A percentile compares a stretch with the other conserved stretches of the same genome.
Evolutionary conservation across 2,888 invertebrate genomes (phyloP).

Genomic region (Periphyllus acericola): DNA sequence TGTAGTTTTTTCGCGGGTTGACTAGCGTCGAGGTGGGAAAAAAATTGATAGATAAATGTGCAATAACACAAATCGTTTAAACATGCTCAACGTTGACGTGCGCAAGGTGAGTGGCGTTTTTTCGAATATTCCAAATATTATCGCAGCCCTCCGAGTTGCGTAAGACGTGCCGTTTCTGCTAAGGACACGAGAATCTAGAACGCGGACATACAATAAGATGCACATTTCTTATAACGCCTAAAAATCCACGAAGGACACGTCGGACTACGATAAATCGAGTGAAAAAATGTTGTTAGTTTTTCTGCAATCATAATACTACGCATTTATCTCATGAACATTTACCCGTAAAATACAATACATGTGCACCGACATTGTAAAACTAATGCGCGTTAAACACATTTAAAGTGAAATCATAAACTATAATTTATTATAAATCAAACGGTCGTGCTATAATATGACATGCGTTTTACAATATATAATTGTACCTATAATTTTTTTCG

Average conservation of each 20-base stretch:
- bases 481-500: too few relatives aligned
- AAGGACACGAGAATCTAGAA: neutral
- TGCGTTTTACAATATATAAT: neutral
- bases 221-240: neutral
- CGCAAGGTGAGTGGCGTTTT: neutral
- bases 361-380: neutral
- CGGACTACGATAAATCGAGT: neutral
- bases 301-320: neutral
- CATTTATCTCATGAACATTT: too few relatives aligned
- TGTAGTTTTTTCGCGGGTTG: neutral
- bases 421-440: neutral
- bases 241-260: neutral
- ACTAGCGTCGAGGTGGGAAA: neutral
- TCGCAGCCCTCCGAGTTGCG: neutral
- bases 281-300: neutral
- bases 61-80: neutral
- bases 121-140: neutral
- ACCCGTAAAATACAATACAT: neutral
- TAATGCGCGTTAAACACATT: too few relatives aligned
- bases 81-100: neutral
- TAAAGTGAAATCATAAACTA: too few relatives aligned
- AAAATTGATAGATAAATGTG: neutral
- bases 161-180: neutral
- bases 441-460: neutral
- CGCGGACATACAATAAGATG: neutral